These are phyloP conservation scores for Philonicus albiceps DNA, from an alignment of 2,888 invertebrate genomes.

Conservation along the genomic window DNA sequence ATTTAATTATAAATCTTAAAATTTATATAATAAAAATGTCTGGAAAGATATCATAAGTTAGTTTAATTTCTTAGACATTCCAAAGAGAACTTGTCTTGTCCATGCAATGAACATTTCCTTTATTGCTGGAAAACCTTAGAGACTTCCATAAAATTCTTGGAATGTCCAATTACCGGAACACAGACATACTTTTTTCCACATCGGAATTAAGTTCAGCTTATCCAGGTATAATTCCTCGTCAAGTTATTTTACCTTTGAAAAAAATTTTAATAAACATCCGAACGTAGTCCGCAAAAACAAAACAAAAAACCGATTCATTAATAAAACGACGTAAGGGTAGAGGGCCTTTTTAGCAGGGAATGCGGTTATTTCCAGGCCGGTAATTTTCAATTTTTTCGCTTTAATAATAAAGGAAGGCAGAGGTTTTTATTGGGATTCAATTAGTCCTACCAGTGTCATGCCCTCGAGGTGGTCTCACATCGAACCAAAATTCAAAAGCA, in stretches of 20 bases:
- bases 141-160: neutral
- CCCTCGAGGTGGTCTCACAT: constrained; percentile 17
- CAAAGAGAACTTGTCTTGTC: neutral
- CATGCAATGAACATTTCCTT: neutral
- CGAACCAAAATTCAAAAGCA: neutral
- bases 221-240: neutral
- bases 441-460: neutral
- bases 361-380: neutral
- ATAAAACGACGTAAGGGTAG: neutral
- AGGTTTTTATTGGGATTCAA: constrained; percentile 25
- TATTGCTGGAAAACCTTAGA: neutral
- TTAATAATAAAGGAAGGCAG: neutral
- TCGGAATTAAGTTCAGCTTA: neutral
- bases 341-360: neutral
- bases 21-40: no score
- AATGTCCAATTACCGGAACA: neutral
- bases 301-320: neutral
- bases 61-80: neutral
- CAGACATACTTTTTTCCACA: neutral
- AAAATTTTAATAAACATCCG: constrained; percentile 10
- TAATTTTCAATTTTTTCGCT: neutral
- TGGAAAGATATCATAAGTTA: no score
- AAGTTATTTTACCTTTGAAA: neutral
- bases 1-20: no score
- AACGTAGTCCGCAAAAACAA: neutral